Conservation (phyloP, 23 tunicate genomes). For the Trididemnum clinides region DNA sequence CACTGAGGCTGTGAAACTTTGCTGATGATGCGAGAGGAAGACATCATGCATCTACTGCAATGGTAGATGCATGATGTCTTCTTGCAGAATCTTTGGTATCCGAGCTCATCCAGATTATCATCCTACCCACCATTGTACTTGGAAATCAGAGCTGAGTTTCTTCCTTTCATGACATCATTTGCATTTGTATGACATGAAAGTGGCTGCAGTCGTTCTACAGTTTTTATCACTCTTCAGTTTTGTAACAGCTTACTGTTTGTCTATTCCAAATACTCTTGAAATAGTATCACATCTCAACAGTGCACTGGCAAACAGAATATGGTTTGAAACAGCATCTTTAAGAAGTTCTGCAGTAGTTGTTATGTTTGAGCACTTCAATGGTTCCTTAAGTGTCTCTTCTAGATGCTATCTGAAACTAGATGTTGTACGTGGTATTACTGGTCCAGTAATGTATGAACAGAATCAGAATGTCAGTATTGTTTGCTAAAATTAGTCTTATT, state of each 20-base stretch:
- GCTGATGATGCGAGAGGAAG: conserved; percentile 17
- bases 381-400: background rate
- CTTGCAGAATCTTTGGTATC: background rate
- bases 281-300: conserved; percentile 10
- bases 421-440: background rate
- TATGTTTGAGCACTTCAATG: conserved; percentile 1
- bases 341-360: background rate
- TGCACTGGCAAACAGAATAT: conserved; percentile 8
- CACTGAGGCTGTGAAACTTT: background rate
- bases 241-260: conserved; percentile 3
- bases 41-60: background rate
- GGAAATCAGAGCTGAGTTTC: background rate
- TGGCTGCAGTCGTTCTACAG: background rate
- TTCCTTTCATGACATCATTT: background rate
- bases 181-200: conserved; percentile 14
- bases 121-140: background rate
- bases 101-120: background rate
- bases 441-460: background rate
- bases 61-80: background rate
- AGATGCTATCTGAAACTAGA: conserved; percentile 1
- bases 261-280: conserved; percentile 3
- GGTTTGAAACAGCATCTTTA: background rate
- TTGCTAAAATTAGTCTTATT: background rate
- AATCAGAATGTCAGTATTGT: background rate
- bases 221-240: background rate